Percentiles rank a stretch among this genome's conserved stretches.
Conservation (phyloP, 1,140 invertebrate genomes). For the Drosophila miranda region DNA sequence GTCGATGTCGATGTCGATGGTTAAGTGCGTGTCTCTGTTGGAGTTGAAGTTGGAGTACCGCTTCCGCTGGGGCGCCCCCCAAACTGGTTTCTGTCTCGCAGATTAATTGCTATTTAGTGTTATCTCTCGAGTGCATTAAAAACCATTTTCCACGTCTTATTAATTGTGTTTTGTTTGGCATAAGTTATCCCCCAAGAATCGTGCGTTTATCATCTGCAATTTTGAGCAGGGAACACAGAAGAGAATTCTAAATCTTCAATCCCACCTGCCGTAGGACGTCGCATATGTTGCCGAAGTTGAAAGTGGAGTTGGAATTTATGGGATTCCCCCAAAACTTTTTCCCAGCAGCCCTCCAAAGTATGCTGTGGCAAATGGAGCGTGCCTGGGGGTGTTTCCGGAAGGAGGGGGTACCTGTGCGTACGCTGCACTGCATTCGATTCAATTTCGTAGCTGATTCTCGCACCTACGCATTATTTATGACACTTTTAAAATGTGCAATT, state of each 20-base stretch:
- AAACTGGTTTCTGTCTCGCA: too few species aligned
- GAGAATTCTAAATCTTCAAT: slow-evolving; percentile 30
- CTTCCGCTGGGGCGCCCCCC: too few species aligned
- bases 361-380: slow-evolving; percentile 51
- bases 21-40: slow-evolving; percentile 14
- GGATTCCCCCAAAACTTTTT: slow-evolving; percentile 49
- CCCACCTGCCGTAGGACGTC: too few species aligned
- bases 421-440: slow-evolving; percentile 50
- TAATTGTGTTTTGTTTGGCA: not conserved
- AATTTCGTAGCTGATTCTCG: slow-evolving; percentile 51
- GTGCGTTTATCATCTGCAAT: slow-evolving; percentile 48
- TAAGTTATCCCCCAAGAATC: not conserved
- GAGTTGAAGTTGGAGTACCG: too few species aligned
- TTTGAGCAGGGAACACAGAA: slow-evolving; percentile 15
- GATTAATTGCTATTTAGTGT: too few species aligned
- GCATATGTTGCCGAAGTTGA: slow-evolving; percentile 33
- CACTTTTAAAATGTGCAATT: slow-evolving; percentile 77
- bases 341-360: slow-evolving; percentile 44
- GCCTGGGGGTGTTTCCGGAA: not conserved
- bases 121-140: too few species aligned
- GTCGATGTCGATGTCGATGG: not conserved
- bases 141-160: slow-evolving; percentile 3
- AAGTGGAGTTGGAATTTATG: slow-evolving; percentile 56
- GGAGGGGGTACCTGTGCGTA: not conserved
- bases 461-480: slow-evolving; percentile 75